Percentiles rank a stretch among this genome's conserved stretches.
phyloP scores from a whole-genome alignment of 2,888 invertebrate genomes.

The Pristionchus fissidentatus region DNA sequence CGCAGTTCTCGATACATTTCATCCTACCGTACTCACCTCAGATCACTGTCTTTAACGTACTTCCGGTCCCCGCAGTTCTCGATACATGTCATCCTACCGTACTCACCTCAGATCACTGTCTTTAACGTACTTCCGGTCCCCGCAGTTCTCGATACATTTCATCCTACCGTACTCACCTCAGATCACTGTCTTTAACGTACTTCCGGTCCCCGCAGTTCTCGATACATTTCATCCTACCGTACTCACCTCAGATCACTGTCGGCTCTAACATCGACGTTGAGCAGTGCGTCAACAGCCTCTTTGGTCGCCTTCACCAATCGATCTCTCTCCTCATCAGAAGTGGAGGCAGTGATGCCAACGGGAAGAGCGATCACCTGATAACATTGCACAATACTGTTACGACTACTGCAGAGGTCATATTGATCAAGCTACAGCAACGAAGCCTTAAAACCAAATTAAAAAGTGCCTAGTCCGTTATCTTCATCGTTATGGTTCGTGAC shows the following conservation, averaged over 20 bases:
- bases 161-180: conserved; percentile 77
- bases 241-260: conserved; percentile 85
- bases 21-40: conserved; percentile 77
- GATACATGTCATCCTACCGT: not conserved
- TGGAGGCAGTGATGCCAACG: conserved; percentile 92
- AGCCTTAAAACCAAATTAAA: no score
- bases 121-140: not conserved
- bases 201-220: not conserved
- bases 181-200: not conserved
- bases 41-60: not conserved
- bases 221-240: not conserved
- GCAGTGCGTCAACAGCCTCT: conserved; percentile 80
- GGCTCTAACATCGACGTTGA: conserved; percentile 83
- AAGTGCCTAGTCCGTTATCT: no score
- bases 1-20: not conserved
- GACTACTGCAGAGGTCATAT: no score
- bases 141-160: not conserved
- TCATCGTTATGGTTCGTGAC: no score
- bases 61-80: not conserved
- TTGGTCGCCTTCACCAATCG: conserved; percentile 78
- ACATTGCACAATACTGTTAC: no score
- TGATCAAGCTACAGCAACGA: no score
- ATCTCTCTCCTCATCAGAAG: conserved; percentile 83
- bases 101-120: conserved; percentile 76
- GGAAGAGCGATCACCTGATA: conserved; percentile 87